phyloP scores from a whole-genome alignment of 2,113 vertebrate genomes.

The Taxidea taxus region DNA sequence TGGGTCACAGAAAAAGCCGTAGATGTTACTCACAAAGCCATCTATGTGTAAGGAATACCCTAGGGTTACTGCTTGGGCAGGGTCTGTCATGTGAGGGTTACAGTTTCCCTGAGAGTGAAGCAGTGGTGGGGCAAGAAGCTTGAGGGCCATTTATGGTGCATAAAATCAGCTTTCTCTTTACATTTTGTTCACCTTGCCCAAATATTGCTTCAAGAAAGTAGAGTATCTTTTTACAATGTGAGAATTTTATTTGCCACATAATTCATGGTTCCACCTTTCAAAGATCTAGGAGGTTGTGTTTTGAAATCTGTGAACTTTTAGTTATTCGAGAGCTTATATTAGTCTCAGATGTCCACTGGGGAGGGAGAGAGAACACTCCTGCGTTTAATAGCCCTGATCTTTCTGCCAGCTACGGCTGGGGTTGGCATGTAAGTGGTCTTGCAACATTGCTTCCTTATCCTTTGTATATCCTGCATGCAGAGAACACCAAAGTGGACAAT shows the following conservation, averaged over 20 bases:
- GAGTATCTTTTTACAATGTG: neutral
- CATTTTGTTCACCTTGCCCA: neutral
- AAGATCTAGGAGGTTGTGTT: neutral
- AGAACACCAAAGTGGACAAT: neutral
- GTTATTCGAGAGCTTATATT: slow-evolving; percentile 29
- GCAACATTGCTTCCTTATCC: neutral
- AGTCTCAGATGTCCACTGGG: slow-evolving; percentile 32
- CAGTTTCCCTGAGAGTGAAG: neutral
- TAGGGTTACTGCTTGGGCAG: neutral
- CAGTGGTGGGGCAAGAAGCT: neutral
- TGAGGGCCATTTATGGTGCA: neutral
- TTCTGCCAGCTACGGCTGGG: neutral
- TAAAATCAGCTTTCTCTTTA: neutral
- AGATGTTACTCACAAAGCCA: neutral
- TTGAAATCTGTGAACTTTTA: slow-evolving; percentile 46
- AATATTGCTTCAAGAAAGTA: neutral
- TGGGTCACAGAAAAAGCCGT: neutral
- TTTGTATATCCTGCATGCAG: neutral
- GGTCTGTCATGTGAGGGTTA: neutral
- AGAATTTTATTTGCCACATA: slow-evolving; percentile 54
- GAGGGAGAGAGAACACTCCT: neutral
- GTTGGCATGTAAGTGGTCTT: neutral
- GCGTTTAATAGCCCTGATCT: neutral
- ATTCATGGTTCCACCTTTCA: slow-evolving; percentile 36
- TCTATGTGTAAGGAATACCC: neutral